Evolutionary conservation across 2,888 invertebrate species (phyloP).

Genomic region (Chrysotoxum bicinctum): DNA sequence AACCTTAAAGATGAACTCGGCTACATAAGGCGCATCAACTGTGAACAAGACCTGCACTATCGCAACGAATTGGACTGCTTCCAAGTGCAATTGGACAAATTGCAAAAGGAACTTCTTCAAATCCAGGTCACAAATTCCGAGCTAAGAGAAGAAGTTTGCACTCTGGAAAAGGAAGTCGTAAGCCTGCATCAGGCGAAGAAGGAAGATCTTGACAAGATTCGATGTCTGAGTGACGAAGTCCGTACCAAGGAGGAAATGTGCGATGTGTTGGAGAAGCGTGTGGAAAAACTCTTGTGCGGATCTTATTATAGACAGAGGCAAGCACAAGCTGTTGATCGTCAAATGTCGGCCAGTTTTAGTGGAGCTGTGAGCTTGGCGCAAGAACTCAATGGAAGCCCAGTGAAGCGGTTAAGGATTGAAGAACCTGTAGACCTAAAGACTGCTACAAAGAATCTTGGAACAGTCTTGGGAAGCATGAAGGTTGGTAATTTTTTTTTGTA

Average conservation of each 20-base stretch:
- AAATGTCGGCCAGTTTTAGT: slow-evolving; percentile 21
- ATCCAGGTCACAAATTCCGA: slow-evolving; percentile 87
- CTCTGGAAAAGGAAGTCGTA: slow-evolving; percentile 84
- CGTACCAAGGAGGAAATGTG: slow-evolving; percentile 79
- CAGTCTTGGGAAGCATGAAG: slow-evolving; percentile 77
- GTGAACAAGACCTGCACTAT: slow-evolving; percentile 82
- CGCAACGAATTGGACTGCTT: slow-evolving; percentile 83
- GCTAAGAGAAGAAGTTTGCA: slow-evolving; percentile 87
- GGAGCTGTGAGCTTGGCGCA: slow-evolving; percentile 77
- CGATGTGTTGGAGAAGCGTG: slow-evolving; percentile 76
- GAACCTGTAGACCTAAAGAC: slow-evolving; percentile 75
- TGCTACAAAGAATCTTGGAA: slow-evolving; percentile 77
- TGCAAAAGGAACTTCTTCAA: slow-evolving; percentile 84
- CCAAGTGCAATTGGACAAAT: slow-evolving; percentile 83
- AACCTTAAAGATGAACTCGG: slow-evolving; percentile 82
- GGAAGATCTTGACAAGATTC: slow-evolving; percentile 84
- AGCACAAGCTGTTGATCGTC: background rate
- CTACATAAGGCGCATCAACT: slow-evolving; percentile 82
- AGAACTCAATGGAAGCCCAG: slow-evolving; percentile 78
- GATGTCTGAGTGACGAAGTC: slow-evolving; percentile 84
- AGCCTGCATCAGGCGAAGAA: slow-evolving; percentile 83
- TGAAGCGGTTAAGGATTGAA: slow-evolving; percentile 76
- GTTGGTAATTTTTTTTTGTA: slow-evolving; percentile 68
- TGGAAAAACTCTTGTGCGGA: slow-evolving; percentile 75
- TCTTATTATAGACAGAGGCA: slow-evolving; percentile 35